Conservation (phyloP, 2,113 vertebrate genomes). For the Climacteris rufus region DNA sequence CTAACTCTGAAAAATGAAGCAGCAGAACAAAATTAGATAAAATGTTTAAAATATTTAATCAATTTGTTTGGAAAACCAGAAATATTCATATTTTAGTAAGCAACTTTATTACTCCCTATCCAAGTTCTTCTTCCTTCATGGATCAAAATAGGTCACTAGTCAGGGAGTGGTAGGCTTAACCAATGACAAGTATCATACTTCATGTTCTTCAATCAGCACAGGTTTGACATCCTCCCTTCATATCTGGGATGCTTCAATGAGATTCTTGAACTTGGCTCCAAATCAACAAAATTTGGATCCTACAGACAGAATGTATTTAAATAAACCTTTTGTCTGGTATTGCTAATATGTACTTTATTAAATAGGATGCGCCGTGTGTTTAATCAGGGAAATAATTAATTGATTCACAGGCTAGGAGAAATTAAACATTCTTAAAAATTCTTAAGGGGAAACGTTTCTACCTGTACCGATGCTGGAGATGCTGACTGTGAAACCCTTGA, state of each 20-base stretch:
- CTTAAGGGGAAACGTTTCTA: background rate
- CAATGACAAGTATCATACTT: background rate
- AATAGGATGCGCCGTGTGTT: background rate
- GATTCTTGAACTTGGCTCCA: background rate
- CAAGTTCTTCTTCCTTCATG: background rate
- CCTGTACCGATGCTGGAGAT: background rate
- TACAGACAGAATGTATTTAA: background rate
- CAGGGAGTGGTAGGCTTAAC: background rate
- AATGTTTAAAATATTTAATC: background rate
- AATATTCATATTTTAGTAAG: background rate
- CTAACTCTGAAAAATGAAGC: background rate
- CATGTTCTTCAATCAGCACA: background rate
- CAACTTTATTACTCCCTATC: background rate
- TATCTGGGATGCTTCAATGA: background rate
- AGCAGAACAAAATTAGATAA: background rate
- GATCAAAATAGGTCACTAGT: background rate
- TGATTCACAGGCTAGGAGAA: background rate
- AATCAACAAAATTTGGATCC: background rate
- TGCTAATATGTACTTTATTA: background rate
- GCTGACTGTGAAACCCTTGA: background rate
- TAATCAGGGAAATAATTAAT: background rate
- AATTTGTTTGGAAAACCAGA: background rate
- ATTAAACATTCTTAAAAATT: background rate
- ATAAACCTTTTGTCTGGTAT: background rate
- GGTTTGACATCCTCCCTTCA: background rate